Evolutionary conservation across 1,140 invertebrate species (phyloP).

Genomic region (Andrena cerasifolii): DNA sequence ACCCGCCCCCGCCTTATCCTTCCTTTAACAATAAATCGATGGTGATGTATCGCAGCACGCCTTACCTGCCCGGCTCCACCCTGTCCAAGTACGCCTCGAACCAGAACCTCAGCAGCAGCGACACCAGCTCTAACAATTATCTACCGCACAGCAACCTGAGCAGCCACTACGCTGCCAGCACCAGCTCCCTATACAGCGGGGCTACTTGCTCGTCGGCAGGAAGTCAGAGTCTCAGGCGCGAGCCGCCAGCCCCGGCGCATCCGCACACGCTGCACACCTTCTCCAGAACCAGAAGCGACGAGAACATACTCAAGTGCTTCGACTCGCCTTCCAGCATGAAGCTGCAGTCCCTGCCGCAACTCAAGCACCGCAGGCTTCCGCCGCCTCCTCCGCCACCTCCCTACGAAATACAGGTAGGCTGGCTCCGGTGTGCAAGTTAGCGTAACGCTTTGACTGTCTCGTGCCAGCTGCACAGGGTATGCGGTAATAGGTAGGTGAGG

Average conservation of each 20-base stretch:
- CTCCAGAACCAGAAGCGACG: constrained; percentile 88
- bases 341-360: constrained; percentile 79
- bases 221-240: constrained; percentile 81
- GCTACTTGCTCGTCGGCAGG: constrained; percentile 80
- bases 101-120: constrained; percentile 85
- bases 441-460: too few relatives aligned
- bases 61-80: constrained; percentile 87
- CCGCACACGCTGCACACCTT: constrained; percentile 82
- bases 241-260: constrained; percentile 82
- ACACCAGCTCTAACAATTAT: constrained; percentile 71
- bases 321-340: constrained; percentile 78
- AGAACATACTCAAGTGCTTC: constrained; percentile 88
- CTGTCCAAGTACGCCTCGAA: constrained; percentile 88
- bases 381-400: constrained; percentile 89
- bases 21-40: constrained; percentile 84
- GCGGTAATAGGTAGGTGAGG: too few relatives aligned
- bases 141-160: constrained; percentile 72
- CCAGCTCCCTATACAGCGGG: constrained; percentile 82
- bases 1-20: constrained; percentile 83
- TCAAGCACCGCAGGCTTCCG: constrained; percentile 86
- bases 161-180: constrained; percentile 79
- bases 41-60: constrained; percentile 90
- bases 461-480: too few relatives aligned
- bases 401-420: constrained; percentile 82
- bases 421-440: too few relatives aligned